Evolutionary conservation across 1,140 invertebrate species (phyloP).

Genomic region (Rhynchophorus ferrugineus): DNA sequence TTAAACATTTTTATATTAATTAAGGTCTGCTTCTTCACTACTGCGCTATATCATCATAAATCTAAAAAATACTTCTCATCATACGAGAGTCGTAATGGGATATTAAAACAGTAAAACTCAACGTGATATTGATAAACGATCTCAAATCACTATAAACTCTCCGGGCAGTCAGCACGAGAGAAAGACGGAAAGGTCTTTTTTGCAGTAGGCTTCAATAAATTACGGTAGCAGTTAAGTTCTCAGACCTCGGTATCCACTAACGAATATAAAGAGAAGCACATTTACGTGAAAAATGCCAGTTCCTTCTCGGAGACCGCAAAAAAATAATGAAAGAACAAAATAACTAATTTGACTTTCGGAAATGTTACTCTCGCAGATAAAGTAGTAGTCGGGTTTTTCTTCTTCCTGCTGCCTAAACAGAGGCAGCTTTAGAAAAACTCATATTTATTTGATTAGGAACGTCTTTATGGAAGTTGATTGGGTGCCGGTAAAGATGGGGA

Average conservation of each 20-base stretch:
- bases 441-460: neutral
- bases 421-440: neutral
- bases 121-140: too few species aligned
- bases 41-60: too few species aligned
- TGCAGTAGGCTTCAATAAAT: neutral
- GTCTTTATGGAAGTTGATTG: neutral
- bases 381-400: too few species aligned
- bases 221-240: neutral
- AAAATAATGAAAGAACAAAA: neutral
- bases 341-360: neutral
- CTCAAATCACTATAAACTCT: too few species aligned
- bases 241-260: neutral
- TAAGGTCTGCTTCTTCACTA: too few species aligned
- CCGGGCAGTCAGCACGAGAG: too few species aligned
- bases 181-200: neutral
- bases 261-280: neutral
- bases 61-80: too few species aligned
- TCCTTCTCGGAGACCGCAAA: neutral
- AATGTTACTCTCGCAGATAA: neutral
- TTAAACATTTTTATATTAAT: too few species aligned
- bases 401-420: neutral
- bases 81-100: too few species aligned
- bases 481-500: too few species aligned
- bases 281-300: neutral
- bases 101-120: too few species aligned